Percentiles rank a stretch among this genome's conserved stretches.
Conservation (phyloP, 2,888 invertebrate species). For the Hypselothyrea guttata region DNA sequence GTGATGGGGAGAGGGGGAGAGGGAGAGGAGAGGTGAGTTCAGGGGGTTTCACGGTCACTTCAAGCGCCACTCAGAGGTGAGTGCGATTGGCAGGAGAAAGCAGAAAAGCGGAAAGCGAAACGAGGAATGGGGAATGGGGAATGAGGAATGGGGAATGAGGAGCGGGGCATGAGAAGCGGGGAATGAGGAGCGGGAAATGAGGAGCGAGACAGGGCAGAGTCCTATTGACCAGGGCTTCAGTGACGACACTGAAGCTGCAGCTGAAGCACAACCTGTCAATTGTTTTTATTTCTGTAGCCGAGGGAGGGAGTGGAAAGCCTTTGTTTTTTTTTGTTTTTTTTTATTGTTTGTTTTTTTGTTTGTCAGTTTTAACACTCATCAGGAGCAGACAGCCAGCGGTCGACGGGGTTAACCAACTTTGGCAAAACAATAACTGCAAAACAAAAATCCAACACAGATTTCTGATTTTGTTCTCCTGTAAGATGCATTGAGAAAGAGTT, state of each 20-base stretch:
- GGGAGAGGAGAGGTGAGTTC: not conserved
- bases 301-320: no score
- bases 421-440: conserved; percentile 3
- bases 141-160: no score
- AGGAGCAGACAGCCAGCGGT: conserved; percentile 11
- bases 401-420: conserved; percentile 10
- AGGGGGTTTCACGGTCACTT: conserved; percentile 37
- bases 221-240: conserved; percentile 16
- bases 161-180: no score
- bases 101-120: no score
- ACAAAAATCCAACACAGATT: no score
- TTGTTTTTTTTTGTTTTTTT: no score
- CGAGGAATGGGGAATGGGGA: no score
- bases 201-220: no score
- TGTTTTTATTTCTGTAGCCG: conserved; percentile 44
- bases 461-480: no score
- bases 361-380: conserved; percentile 31
- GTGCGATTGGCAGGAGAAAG: not conserved
- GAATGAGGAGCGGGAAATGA: not conserved
- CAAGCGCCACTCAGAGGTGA: conserved; percentile 32
- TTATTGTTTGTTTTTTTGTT: no score
- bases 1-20: not conserved
- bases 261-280: conserved; percentile 36
- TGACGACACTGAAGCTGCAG: conserved; percentile 43
- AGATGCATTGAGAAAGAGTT: no score